phyloP scores from a whole-genome alignment of 2,797 vertebrate genomes.

The Anolis apletophallus region DNA sequence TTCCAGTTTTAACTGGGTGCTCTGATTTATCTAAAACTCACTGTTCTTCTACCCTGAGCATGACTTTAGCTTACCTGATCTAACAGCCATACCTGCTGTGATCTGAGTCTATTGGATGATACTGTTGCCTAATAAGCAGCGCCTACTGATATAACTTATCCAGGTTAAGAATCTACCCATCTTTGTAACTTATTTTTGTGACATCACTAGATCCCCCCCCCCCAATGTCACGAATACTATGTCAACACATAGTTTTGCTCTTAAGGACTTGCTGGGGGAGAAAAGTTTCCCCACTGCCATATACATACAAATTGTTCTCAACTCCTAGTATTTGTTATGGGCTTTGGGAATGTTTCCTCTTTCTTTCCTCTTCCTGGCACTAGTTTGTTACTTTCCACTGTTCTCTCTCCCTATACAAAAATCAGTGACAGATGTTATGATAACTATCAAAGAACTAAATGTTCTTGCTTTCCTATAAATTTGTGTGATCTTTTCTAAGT shows the following conservation, averaged over 20 bases:
- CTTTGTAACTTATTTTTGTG: neutral
- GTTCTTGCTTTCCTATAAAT: too few relatives aligned
- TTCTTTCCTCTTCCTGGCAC: neutral
- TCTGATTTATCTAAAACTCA: neutral
- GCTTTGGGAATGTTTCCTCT: neutral
- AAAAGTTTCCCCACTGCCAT: neutral
- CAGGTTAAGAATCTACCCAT: neutral
- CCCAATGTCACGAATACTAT: neutral
- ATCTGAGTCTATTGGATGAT: neutral
- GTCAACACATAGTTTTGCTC: neutral
- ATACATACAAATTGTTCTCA: neutral
- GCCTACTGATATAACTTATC: neutral
- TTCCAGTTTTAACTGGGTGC: too few relatives aligned
- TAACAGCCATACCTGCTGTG: neutral
- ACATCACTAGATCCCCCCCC: neutral
- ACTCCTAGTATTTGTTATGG: neutral
- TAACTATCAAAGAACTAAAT: neutral
- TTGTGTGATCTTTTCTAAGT: neutral
- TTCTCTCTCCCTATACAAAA: neutral
- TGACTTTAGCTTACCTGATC: neutral
- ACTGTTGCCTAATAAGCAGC: neutral
- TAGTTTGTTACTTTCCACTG: neutral
- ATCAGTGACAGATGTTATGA: neutral
- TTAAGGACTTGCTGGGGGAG: too few relatives aligned
- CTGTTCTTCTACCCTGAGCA: rapidly evolving